phyloP scores from a whole-genome alignment of 1,140 invertebrate species.

The Caenorhabditis tropicalis region DNA sequence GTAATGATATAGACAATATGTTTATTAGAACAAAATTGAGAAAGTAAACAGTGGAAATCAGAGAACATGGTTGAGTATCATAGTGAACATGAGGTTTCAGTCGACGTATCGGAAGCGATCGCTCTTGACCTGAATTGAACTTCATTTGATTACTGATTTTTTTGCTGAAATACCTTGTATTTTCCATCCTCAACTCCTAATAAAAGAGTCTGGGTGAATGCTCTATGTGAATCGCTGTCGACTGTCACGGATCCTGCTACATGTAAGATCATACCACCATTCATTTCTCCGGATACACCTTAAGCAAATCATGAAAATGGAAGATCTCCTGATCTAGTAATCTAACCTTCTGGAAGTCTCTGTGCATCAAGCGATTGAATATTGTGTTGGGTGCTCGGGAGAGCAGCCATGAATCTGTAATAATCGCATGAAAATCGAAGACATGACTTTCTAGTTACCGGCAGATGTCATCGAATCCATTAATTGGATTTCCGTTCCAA shows the following conservation, averaged over 20 bases:
- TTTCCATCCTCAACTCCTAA: conserved; percentile 12
- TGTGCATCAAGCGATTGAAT: conserved; percentile 35
- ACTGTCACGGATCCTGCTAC: conserved; percentile 42
- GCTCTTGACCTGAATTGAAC: conserved; percentile 34
- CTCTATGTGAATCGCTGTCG: not conserved
- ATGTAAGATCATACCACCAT: not conserved
- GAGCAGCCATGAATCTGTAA: conserved; percentile 34
- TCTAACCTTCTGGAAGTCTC: not conserved
- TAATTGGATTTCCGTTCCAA: conserved; percentile 41
- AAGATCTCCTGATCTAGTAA: no score
- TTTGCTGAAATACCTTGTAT: not conserved
- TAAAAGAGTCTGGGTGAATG: conserved; percentile 36
- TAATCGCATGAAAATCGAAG: not conserved
- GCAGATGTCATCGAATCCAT: conserved; percentile 29
- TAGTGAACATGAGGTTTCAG: not conserved
- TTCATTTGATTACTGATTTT: not conserved
- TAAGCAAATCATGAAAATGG: no score
- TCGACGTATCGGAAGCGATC: conserved; percentile 48
- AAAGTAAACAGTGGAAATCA: not conserved
- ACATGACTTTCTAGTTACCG: no score
- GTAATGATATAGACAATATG: no score
- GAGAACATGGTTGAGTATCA: not conserved
- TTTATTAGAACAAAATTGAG: not conserved
- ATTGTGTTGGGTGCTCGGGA: conserved; percentile 39
- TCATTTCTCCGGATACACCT: not conserved